Base-by-base conservation (phyloP, 1,140 invertebrate genomes). In the Globodera rostochiensis region DNA sequence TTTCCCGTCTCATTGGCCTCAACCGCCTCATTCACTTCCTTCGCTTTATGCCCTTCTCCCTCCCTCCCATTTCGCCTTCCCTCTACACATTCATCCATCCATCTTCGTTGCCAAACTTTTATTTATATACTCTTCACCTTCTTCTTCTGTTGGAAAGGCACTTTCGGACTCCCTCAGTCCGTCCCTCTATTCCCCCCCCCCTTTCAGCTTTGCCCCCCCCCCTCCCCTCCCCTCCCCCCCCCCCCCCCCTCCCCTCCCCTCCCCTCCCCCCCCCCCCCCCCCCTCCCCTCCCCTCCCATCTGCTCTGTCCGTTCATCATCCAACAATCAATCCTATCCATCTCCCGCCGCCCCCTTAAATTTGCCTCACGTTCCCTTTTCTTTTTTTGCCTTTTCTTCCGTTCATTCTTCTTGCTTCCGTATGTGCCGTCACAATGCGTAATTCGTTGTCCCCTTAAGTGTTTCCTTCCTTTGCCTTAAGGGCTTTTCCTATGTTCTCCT, bases 21-120 rank as follows among this genome's bases (percentile, higher is more conserved):
- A 50, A 6, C 6, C 50, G 6, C 50, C 11, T 3, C 3, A 2
- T 50, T 11, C 11, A 1, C 11, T 50, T 3, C 50, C 50, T 50
- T 50, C 19, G 2, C 66, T 69, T 69, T 15, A 21, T 36, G n/a
- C 6, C 36, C 15, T 19, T 36, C 36, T 36, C 15, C 66, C n/a
- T 15, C 19, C 7, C 36, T 19, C 8, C 66, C 19, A 19, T 69
- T 19, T 15, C 66, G 50, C 3, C 50, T 6, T 0, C 36, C 7
- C 19, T 15, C 7, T 21, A 9, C 36, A 69, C 66, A 69, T 69
- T n/a, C 66, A 9, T 1, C 66, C 66, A 69, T 69, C 66, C 66
- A 69, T 69, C 66, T 69, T 69, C 66, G 66, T 69, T 36, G 66
- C 66, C n/a, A 69, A 69, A 69, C n/a, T 36, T 69, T 69, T 69